Evolutionary conservation across 1,140 invertebrate species (phyloP), one percentile per base, ranked within the genome.

Genomic region (Xylocopa sonorina): DNA sequence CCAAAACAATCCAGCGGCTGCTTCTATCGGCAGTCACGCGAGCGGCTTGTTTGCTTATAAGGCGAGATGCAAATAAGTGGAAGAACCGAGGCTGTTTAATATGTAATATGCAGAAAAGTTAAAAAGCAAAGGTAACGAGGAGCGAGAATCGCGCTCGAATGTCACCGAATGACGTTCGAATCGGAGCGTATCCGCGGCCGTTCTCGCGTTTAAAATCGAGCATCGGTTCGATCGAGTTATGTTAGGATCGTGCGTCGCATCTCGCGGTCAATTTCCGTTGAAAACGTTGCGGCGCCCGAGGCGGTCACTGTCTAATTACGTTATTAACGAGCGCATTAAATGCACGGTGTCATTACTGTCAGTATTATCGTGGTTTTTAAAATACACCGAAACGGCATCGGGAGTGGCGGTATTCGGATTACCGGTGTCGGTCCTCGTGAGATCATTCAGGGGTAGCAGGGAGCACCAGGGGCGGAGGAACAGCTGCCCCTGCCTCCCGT

Each of bases 271-370:
- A 60, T 60, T 27, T 10, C 43, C 43, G 18, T 38, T n/a, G 10
- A 3, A 9, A 10, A 53, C 53, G 18, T 14, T n/a, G 16, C 29
- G 57, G 10, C 6, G 46, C 27, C 43, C 34, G 1, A 21, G 16
- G 27, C n/a, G 1, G 5, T 2, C 3, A 14, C 41, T 34, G n/a
- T 32, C 38, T 34, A 5, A 34, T 73, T 66, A 69, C 43, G 53
- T 66, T n/a, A 76, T 82, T 82, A 68, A 78, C 48, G 43, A 82
- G 48, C 34, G 16, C n/a, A 41, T 29, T 82, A 73, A 83, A 82
- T 53, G 71, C 43, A 58, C 50, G 38, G 32, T 50, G 53, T 46
- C 51, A 66, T 83, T 82, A 66, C 43, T 43, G 50, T 24, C 43
- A 5, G 14, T 38, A 51, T 55, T 63, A 68, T 83, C 72, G 50